phyloP scores from a whole-genome alignment of 2,113 vertebrate species.

The Gallinago jamesoni region DNA sequence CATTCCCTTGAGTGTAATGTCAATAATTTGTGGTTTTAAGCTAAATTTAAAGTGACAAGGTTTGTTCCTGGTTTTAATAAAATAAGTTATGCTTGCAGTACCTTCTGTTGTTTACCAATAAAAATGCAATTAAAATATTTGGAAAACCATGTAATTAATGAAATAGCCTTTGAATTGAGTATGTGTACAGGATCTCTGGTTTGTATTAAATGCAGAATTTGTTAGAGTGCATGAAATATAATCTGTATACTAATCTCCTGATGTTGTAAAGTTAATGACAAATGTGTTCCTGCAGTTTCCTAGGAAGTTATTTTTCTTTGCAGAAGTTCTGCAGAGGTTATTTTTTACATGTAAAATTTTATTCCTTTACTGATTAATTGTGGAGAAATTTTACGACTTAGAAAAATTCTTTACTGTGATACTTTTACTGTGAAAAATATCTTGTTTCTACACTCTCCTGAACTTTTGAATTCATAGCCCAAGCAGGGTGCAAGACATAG shows the following conservation, averaged over 20 bases:
- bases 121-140: constrained; percentile 36
- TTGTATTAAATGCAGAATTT: constrained; percentile 24
- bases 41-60: constrained; percentile 19
- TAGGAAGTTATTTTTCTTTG: neutral
- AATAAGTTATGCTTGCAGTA: neutral
- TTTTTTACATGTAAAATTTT: neutral
- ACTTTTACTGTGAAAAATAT: neutral
- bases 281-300: neutral
- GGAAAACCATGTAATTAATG: neutral
- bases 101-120: constrained; percentile 24
- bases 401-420: neutral
- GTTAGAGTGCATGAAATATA: neutral
- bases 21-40: constrained; percentile 25
- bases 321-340: neutral
- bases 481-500: neutral
- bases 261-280: neutral
- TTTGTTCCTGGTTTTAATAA: constrained; percentile 47
- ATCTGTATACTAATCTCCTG: neutral
- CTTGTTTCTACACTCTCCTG: neutral
- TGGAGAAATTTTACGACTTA: neutral
- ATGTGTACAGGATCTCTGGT: neutral
- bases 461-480: neutral
- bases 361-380: neutral
- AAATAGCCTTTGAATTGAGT: neutral
- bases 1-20: neutral